phyloP scores from a whole-genome alignment of 2,113 vertebrate genomes.

The Pangasianodon hypophthalmus region DNA sequence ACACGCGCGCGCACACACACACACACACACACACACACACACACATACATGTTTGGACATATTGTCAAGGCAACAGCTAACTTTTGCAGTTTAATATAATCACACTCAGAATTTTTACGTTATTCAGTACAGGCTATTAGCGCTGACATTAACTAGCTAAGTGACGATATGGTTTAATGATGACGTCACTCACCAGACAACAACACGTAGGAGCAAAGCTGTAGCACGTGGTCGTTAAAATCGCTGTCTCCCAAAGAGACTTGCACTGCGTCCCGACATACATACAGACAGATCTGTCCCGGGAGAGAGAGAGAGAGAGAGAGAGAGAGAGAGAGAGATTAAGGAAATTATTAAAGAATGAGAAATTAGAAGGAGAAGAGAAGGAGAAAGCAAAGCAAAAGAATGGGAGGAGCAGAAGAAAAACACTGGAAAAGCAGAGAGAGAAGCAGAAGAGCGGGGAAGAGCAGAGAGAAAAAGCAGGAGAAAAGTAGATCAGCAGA shows the following conservation, averaged over 20 bases:
- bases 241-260: constrained; percentile 78
- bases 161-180: background rate
- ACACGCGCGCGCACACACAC: background rate
- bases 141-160: background rate
- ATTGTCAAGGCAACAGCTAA: background rate
- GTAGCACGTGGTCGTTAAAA: constrained; percentile 79
- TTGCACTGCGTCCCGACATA: constrained; percentile 82
- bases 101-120: no score
- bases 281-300: constrained; percentile 78
- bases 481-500: background rate
- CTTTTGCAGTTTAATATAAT: background rate
- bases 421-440: background rate
- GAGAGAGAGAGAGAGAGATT: no score
- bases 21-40: background rate
- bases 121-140: no score
- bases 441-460: background rate
- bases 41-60: background rate
- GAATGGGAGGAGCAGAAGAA: background rate
- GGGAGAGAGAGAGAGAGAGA: constrained; percentile 18
- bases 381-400: background rate
- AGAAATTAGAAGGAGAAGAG: background rate
- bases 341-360: background rate
- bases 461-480: background rate
- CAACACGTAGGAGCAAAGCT: constrained; percentile 74
- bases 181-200: constrained; percentile 75